phyloP scores from a whole-genome alignment of 2,888 invertebrate genomes.

The Frankliniella fusca region DNA sequence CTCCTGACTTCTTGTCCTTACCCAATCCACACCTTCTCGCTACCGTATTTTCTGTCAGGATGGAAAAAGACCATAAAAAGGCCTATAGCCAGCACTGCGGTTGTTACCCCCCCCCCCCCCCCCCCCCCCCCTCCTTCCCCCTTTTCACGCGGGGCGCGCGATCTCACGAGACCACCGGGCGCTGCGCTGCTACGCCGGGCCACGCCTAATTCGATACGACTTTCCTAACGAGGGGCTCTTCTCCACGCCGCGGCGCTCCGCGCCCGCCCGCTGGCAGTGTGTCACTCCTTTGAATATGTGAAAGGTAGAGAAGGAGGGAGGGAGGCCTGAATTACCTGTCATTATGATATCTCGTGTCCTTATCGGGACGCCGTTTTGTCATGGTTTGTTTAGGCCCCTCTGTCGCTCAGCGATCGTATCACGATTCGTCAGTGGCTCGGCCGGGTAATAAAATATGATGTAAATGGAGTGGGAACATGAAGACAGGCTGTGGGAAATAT shows the following conservation, averaged over 20 bases:
- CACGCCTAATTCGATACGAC: constrained; percentile 1
- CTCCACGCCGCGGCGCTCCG: neutral
- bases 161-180: too few relatives aligned
- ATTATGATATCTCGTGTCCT: neutral
- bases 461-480: too few relatives aligned
- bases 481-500: too few relatives aligned
- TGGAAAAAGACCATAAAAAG: neutral
- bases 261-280: neutral
- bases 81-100: neutral
- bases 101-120: neutral
- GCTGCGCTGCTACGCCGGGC: too few relatives aligned
- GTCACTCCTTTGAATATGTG: neutral
- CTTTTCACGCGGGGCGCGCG: too few relatives aligned
- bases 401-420: neutral
- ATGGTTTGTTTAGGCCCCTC: neutral
- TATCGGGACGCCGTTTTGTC: neutral
- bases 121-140: neutral
- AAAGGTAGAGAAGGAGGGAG: neutral
- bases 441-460: too few relatives aligned
- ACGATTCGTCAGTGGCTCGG: neutral
- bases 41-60: neutral
- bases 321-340: neutral
- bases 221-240: neutral
- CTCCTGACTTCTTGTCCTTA: too few relatives aligned
- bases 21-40: neutral